These are phyloP conservation scores for Labeo catla DNA, from an alignment of 2,113 vertebrate genomes.

Conservation along the genomic window DNA sequence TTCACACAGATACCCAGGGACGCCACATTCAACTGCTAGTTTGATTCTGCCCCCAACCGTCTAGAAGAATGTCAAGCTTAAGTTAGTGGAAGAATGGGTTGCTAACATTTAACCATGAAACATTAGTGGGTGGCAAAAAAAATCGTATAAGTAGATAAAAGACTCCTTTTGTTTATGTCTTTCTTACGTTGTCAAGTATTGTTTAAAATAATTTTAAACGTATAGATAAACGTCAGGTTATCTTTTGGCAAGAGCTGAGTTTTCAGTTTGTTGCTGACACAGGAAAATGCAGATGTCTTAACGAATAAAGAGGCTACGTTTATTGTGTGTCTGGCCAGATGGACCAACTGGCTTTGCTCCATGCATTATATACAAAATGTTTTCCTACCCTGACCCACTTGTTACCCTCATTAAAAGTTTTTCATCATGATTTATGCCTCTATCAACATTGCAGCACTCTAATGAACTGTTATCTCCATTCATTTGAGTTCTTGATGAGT, in stretches of 20 bases:
- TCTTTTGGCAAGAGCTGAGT: neutral
- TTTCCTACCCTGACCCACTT: slow-evolving; percentile 11
- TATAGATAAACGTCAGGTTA: neutral
- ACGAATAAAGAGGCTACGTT: slow-evolving; percentile 8
- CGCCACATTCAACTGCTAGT: too few species aligned
- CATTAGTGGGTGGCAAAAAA: neutral
- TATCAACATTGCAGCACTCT: neutral
- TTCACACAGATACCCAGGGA: neutral
- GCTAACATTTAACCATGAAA: neutral
- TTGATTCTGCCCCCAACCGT: neutral
- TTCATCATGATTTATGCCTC: neutral
- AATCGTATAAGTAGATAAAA: neutral
- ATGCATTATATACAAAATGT: slow-evolving; percentile 2
- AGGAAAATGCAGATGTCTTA: slow-evolving; percentile 14
- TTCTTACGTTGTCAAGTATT: neutral
- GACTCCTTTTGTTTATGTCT: neutral
- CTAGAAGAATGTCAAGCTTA: neutral
- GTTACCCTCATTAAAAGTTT: slow-evolving; percentile 22
- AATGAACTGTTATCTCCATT: slow-evolving; percentile 17
- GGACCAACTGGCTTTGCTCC: slow-evolving; percentile 17
- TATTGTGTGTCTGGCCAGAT: slow-evolving; percentile 33
- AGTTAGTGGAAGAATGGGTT: neutral
- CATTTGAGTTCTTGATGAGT: slow-evolving; percentile 2
- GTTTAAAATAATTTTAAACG: neutral
- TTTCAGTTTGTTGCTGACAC: neutral